phyloP scores from a whole-genome alignment of 2,113 vertebrate species.

The Labeo rohita region DNA sequence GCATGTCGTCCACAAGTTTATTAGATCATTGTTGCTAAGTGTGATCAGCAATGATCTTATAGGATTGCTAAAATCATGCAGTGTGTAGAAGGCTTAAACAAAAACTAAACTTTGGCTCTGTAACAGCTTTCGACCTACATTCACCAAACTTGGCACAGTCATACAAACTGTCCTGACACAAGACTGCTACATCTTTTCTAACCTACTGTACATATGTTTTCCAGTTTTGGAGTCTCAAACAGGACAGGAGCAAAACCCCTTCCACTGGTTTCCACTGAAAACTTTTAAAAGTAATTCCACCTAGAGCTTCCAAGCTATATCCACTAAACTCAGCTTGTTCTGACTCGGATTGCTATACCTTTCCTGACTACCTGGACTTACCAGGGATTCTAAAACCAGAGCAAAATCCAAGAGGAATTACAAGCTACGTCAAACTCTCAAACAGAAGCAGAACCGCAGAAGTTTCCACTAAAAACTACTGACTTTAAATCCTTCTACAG shows the following conservation, averaged over 20 bases:
- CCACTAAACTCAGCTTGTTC: neutral
- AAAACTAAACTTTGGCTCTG: neutral
- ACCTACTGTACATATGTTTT: neutral
- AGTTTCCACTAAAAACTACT: neutral
- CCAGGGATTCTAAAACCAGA: neutral
- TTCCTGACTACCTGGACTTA: neutral
- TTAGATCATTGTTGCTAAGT: too few relatives aligned
- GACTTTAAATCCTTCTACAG: neutral
- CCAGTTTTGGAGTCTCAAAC: neutral
- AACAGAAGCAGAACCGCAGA: neutral
- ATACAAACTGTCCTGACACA: neutral
- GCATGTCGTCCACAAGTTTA: too few relatives aligned
- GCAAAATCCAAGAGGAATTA: neutral
- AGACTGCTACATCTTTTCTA: neutral
- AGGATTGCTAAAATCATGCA: too few relatives aligned
- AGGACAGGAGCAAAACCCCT: neutral
- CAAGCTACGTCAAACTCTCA: neutral
- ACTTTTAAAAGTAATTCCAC: neutral
- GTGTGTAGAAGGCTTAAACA: too few relatives aligned
- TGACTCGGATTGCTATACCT: neutral
- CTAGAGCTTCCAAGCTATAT: neutral
- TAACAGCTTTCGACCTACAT: neutral
- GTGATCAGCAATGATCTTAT: too few relatives aligned
- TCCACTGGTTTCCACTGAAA: neutral
- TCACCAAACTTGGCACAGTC: neutral